These are phyloP conservation scores for Drosophila nigromelanica DNA, from an alignment of 1,140 invertebrate species.

Conservation along the genomic window DNA sequence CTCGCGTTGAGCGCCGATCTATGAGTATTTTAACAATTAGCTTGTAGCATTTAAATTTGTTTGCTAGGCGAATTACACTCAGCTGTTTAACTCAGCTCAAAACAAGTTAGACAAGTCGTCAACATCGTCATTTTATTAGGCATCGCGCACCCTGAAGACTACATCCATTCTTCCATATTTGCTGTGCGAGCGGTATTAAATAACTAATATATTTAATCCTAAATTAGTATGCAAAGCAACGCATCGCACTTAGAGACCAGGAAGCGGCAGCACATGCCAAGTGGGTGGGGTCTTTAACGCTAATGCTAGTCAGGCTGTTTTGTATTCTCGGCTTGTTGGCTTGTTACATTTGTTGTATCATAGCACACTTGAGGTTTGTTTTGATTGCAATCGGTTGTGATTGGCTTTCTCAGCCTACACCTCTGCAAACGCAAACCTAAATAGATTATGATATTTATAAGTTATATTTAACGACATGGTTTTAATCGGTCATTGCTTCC, in stretches of 20 bases:
- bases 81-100: conserved; percentile 44
- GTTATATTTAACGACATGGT: conserved; percentile 31
- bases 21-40: conserved; percentile 58
- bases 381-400: conserved; percentile 46
- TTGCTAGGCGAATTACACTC: conserved; percentile 50
- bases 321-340: conserved; percentile 56
- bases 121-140: conserved; percentile 40
- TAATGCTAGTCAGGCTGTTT: conserved; percentile 26
- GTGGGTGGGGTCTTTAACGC: conserved; percentile 21
- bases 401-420: conserved; percentile 30
- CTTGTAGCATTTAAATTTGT: conserved; percentile 41
- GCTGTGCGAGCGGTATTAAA: conserved; percentile 60
- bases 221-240: conserved; percentile 72
- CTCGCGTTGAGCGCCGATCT: conserved; percentile 26
- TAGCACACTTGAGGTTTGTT: conserved; percentile 51
- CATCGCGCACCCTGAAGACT: conserved; percentile 35
- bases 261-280: conserved; percentile 72
- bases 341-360: conserved; percentile 62
- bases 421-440: conserved; percentile 3
- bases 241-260: conserved; percentile 44
- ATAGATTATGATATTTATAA: conserved; percentile 25
- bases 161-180: conserved; percentile 30
- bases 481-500: conserved; percentile 62
- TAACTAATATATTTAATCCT: conserved; percentile 63
- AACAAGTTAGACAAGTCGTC: conserved; percentile 72